These are phyloP conservation scores for Brachyptera risi DNA, from an alignment of 2,888 invertebrate genomes.

Conservation along the genomic window DNA sequence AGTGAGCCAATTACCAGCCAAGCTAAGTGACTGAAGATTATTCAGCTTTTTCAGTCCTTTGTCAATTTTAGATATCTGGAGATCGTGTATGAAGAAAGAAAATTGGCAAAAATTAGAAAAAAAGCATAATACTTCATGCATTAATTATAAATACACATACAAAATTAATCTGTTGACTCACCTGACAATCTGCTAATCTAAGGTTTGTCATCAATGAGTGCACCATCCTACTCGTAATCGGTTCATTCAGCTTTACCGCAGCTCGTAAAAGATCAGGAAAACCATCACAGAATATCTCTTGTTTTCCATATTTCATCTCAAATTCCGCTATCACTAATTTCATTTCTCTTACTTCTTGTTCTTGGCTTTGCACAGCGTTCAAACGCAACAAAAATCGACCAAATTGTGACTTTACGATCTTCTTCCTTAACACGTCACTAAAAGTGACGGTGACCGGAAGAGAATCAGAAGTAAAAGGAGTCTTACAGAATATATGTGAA, in stretches of 20 bases:
- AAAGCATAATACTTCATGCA: not conserved
- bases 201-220: conserved; percentile 36
- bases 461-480: not conserved
- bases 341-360: conserved; percentile 36
- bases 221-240: conserved; percentile 38
- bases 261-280: conserved; percentile 35
- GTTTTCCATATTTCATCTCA: conserved; percentile 32
- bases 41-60: conserved; percentile 43
- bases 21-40: conserved; percentile 47
- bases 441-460: conserved; percentile 31
- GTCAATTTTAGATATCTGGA: conserved; percentile 52
- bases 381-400: conserved; percentile 40
- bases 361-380: conserved; percentile 39
- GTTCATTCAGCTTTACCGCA: conserved; percentile 36
- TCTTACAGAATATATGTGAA: not conserved
- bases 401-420: conserved; percentile 38
- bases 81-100: not conserved
- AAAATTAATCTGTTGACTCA: conserved; percentile 42
- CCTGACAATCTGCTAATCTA: conserved; percentile 38
- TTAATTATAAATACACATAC: not conserved
- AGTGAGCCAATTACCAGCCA: conserved; percentile 46
- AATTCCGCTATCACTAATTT: conserved; percentile 39
- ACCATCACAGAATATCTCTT: no score
- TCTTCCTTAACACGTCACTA: conserved; percentile 32
- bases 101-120: not conserved